These are phyloP conservation scores for Hucho hucho DNA, from an alignment of 2,113 vertebrate genomes.

Conservation along the genomic window DNA sequence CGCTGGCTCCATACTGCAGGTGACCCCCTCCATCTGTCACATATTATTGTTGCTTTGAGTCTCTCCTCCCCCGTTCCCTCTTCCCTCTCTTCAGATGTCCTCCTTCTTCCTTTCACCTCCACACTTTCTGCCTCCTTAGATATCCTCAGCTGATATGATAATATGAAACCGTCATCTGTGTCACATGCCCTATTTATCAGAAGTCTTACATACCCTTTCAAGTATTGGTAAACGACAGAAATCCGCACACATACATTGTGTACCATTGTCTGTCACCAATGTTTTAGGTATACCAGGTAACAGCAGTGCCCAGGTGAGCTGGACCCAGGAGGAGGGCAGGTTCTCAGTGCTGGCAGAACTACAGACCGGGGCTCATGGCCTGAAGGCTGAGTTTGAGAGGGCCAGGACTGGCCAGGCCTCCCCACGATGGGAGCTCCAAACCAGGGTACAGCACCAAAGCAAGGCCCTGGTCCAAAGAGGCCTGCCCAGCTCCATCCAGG, in stretches of 20 bases:
- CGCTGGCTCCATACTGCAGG: constrained; percentile 70
- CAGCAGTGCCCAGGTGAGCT: constrained; percentile 45
- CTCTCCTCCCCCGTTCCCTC: neutral
- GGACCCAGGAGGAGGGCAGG: constrained; percentile 40
- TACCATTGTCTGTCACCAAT: constrained; percentile 9
- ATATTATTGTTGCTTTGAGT: neutral
- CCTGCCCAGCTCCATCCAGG: constrained; percentile 61
- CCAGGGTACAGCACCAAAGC: constrained; percentile 68
- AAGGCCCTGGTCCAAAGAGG: constrained; percentile 60
- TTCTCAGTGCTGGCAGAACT: constrained; percentile 56
- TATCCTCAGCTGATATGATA: neutral
- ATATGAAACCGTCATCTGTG: neutral
- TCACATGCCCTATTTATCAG: too few relatives aligned
- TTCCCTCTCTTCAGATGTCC: neutral
- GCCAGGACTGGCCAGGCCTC: constrained; percentile 20
- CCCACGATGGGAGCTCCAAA: constrained; percentile 41
- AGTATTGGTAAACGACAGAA: too few relatives aligned
- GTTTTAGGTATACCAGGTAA: constrained; percentile 71
- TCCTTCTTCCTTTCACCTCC: neutral
- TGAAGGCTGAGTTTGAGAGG: constrained; percentile 60
- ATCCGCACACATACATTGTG: too few relatives aligned
- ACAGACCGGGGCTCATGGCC: constrained; percentile 52
- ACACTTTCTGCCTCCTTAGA: neutral
- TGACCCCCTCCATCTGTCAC: constrained; percentile 33
- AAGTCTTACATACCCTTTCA: too few relatives aligned